These are phyloP conservation scores for Noctua janthe DNA, from an alignment of 2,888 invertebrate genomes.

Conservation along the genomic window DNA sequence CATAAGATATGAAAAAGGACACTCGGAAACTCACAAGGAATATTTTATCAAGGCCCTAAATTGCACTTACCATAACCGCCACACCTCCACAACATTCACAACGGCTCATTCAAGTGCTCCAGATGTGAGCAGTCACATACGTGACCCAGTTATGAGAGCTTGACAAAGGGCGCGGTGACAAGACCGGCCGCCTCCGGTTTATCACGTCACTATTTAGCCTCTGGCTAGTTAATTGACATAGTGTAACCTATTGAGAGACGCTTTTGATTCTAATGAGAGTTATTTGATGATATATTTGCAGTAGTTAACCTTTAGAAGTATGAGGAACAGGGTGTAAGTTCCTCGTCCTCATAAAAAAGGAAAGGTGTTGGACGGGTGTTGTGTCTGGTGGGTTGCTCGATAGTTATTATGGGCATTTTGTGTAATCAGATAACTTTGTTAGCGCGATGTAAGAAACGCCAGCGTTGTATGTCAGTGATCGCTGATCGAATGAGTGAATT, in stretches of 20 bases:
- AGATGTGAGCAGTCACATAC: slow-evolving; percentile 27
- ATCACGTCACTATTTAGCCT: slow-evolving; percentile 55
- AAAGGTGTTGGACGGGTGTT: background rate
- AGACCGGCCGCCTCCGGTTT: slow-evolving; percentile 79
- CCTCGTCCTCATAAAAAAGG: background rate
- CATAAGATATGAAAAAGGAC: background rate
- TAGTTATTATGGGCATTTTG: background rate
- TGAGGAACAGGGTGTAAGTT: background rate
- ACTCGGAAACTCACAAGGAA: background rate
- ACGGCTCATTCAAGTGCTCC: slow-evolving; percentile 29
- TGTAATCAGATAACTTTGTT: background rate
- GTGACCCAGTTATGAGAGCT: slow-evolving; percentile 36
- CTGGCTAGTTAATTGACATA: background rate
- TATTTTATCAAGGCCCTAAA: background rate
- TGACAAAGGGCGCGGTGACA: slow-evolving; percentile 63
- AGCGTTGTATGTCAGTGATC: background rate
- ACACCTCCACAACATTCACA: slow-evolving; percentile 13
- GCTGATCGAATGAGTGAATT: background rate
- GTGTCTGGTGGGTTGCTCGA: background rate
- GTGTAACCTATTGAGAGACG: background rate
- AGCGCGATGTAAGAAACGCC: background rate
- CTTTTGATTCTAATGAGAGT: background rate
- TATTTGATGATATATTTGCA: background rate
- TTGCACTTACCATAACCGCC: background rate
- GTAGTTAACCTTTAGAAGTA: background rate